phyloP scores from a whole-genome alignment of 2,888 invertebrate species.

The Drosophila kuntzei region DNA sequence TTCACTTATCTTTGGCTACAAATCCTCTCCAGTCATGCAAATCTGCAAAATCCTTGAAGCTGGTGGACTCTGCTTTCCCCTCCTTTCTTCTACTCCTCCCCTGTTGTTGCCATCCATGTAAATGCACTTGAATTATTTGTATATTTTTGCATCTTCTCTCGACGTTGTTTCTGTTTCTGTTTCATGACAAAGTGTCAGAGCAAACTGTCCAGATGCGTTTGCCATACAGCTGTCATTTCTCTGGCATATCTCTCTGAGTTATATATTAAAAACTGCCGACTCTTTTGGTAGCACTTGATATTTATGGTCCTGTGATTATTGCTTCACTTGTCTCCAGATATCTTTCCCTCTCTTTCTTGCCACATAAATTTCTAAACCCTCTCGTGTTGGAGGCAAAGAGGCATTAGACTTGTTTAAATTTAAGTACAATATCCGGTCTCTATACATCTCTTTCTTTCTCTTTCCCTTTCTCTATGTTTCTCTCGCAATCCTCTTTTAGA shows the following conservation, averaged over 20 bases:
- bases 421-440: constrained; percentile 59
- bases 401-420: constrained; percentile 37
- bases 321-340: constrained; percentile 75
- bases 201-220: constrained; percentile 53
- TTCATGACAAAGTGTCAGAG: constrained; percentile 74
- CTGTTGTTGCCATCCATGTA: constrained; percentile 57
- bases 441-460: neutral
- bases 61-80: constrained; percentile 25
- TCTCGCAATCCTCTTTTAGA: constrained; percentile 3
- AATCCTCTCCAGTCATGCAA: constrained; percentile 56
- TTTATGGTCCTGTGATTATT: constrained; percentile 75
- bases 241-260: constrained; percentile 63
- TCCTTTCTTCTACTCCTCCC: neutral
- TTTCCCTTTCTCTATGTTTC: neutral
- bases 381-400: constrained; percentile 1
- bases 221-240: constrained; percentile 64
- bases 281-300: constrained; percentile 56
- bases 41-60: constrained; percentile 59
- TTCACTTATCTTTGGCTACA: constrained; percentile 60
- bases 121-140: constrained; percentile 40
- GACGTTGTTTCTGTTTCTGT: constrained; percentile 52
- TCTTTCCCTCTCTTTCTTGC: constrained; percentile 23
- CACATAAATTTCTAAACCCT: constrained; percentile 50
- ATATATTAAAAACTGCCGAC: constrained; percentile 74
- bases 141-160: constrained; percentile 67